Percentiles rank a stretch among this genome's conserved stretches.
Evolutionary conservation across 2,888 invertebrate genomes (phyloP).

Genomic region (Trichopoda pennipes): DNA sequence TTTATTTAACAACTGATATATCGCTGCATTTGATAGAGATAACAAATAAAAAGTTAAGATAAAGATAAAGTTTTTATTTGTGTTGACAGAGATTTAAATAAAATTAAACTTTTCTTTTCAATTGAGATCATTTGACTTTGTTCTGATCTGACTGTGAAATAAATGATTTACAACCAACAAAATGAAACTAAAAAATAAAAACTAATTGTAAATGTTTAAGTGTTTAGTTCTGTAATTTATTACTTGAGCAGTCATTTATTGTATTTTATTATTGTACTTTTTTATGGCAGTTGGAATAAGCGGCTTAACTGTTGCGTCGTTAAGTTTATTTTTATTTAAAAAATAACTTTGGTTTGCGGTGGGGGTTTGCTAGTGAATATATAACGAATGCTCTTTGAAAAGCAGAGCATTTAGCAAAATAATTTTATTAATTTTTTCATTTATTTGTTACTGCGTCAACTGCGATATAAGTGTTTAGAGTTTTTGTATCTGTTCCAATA

Average conservation of each 20-base stretch:
- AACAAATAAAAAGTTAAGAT: no score
- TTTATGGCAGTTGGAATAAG: conserved; percentile 14
- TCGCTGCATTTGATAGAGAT: no score
- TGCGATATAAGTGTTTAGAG: not conserved
- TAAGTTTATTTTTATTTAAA: not conserved
- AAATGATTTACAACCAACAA: conserved; percentile 25
- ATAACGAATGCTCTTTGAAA: not conserved
- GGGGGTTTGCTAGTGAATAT: not conserved
- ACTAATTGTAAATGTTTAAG: conserved; percentile 24
- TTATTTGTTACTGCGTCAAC: not conserved
- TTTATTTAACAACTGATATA: no score
- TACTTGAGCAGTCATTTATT: not conserved
- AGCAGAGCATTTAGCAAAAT: not conserved
- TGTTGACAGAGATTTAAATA: conserved; percentile 10
- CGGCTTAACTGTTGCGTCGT: no score
- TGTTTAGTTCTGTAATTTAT: conserved; percentile 11
- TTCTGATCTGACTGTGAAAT: conserved; percentile 29
- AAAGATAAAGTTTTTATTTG: not conserved
- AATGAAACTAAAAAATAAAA: conserved; percentile 49
- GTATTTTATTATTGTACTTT: conserved; percentile 6
- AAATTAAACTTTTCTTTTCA: conserved; percentile 29
- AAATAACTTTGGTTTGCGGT: not conserved
- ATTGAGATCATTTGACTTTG: conserved; percentile 57
- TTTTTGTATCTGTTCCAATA: not conserved
- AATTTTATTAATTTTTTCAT: not conserved